Evolutionary conservation across 2,888 invertebrate species (phyloP).

Genomic region (Euplagia quadripunctaria): DNA sequence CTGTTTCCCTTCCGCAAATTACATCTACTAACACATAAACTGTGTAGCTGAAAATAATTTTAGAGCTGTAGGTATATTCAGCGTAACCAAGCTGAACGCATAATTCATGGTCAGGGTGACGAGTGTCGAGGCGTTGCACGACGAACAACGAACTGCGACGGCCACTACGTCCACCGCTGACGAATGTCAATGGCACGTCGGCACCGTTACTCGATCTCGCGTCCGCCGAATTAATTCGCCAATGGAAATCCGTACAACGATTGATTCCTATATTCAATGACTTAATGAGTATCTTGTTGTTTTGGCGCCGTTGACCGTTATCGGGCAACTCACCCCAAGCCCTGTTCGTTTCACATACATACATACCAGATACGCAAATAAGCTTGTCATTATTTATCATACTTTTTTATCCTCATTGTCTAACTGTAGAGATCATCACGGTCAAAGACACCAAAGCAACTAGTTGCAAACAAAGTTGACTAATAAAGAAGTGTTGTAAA

Average conservation of each 20-base stretch:
- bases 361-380: conserved; percentile 56
- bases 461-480: conserved; percentile 53
- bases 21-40: neutral
- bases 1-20: neutral
- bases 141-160: conserved; percentile 57
- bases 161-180: conserved; percentile 72
- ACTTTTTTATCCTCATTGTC: conserved; percentile 68
- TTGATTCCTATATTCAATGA: conserved; percentile 79
- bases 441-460: conserved; percentile 74
- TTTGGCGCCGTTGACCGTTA: conserved; percentile 73
- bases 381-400: conserved; percentile 56
- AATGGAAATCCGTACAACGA: conserved; percentile 78
- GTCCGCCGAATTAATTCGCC: conserved; percentile 85
- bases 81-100: conserved; percentile 25
- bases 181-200: conserved; percentile 85
- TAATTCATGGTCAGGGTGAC: conserved; percentile 45
- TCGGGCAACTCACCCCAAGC: conserved; percentile 73
- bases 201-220: conserved; percentile 85
- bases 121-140: conserved; percentile 56
- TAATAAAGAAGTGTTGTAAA: conserved; percentile 57
- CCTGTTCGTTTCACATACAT: conserved; percentile 53
- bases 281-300: conserved; percentile 80
- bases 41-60: conserved; percentile 9
- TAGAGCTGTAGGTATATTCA: conserved; percentile 10
- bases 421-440: conserved; percentile 69